These are phyloP conservation scores for Polydrusus pterygomalis DNA, from an alignment of 2,888 invertebrate genomes.

Conservation along the genomic window DNA sequence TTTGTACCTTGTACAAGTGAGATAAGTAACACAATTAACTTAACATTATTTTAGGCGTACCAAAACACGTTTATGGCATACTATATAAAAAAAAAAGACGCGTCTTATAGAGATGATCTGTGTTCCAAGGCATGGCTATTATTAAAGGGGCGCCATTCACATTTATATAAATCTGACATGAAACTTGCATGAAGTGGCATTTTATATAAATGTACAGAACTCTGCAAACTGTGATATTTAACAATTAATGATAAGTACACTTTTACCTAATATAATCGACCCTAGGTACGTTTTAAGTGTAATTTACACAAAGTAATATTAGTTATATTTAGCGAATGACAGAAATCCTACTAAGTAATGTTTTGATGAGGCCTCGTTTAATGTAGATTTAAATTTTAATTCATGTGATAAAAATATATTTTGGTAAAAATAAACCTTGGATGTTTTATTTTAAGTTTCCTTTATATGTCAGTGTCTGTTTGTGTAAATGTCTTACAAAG, in stretches of 20 bases:
- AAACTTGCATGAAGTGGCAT: constrained; percentile 56
- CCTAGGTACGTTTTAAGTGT: constrained; percentile 46
- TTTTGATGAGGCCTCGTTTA: constrained; percentile 51
- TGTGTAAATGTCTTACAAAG: constrained; percentile 44
- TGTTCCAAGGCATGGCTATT: constrained; percentile 11
- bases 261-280: constrained; percentile 55
- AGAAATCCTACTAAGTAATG: constrained; percentile 46
- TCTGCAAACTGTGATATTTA: constrained; percentile 56
- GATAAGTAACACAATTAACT: constrained; percentile 20
- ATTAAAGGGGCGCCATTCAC: constrained; percentile 30
- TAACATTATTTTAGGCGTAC: constrained; percentile 7
- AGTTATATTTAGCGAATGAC: constrained; percentile 41
- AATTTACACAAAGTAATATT: constrained; percentile 47
- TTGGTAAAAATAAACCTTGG: constrained; percentile 65
- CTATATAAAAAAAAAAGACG: not conserved
- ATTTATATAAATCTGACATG: constrained; percentile 32
- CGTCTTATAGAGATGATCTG: constrained; percentile 19
- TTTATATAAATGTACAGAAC: constrained; percentile 58
- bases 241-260: constrained; percentile 55
- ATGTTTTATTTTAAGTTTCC: constrained; percentile 64
- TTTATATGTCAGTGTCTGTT: constrained; percentile 52
- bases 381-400: constrained; percentile 55
- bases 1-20: too few species aligned
- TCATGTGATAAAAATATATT: constrained; percentile 68
- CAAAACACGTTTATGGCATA: constrained; percentile 13